Evolutionary conservation across 2,113 vertebrate species (phyloP).

Genomic region (Caracal caracal): DNA sequence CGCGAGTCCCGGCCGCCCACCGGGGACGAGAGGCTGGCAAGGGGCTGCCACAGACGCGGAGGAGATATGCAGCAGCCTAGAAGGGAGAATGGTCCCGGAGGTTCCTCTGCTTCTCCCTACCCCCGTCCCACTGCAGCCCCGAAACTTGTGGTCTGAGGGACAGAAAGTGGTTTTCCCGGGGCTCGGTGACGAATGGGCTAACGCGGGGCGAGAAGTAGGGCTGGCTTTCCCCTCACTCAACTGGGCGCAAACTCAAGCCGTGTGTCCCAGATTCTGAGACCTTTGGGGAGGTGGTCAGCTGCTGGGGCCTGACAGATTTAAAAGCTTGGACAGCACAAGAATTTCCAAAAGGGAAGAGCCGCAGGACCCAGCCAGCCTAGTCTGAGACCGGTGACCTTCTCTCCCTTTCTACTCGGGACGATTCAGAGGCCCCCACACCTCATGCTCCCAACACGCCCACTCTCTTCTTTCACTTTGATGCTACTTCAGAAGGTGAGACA

Average conservation of each 20-base stretch:
- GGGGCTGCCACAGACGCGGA: not conserved
- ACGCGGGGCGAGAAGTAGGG: not conserved
- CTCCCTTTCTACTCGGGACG: not conserved
- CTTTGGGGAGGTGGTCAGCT: not conserved
- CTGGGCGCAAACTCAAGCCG: not conserved
- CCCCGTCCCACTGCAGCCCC: not conserved
- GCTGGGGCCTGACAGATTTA: not conserved
- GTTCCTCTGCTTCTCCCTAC: not conserved
- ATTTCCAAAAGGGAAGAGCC: not conserved
- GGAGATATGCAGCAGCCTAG: too few species aligned
- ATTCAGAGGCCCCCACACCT: not conserved
- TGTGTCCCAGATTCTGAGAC: conserved; percentile 26
- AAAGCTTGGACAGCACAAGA: not conserved
- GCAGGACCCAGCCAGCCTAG: not conserved
- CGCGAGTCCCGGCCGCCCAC: too few species aligned
- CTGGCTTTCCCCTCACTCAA: not conserved
- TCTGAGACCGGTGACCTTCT: not conserved
- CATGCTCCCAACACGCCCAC: rapidly evolving
- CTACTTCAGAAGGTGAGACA: not conserved
- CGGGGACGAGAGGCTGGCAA: not conserved
- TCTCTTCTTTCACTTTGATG: not conserved
- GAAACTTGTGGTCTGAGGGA: not conserved
- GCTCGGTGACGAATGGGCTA: not conserved
- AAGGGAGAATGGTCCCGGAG: not conserved
- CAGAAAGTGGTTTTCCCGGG: conserved; percentile 16